Conservation (phyloP, 37 sponge, comb jelly and placozoan species). For the Spongia lamella region DNA sequence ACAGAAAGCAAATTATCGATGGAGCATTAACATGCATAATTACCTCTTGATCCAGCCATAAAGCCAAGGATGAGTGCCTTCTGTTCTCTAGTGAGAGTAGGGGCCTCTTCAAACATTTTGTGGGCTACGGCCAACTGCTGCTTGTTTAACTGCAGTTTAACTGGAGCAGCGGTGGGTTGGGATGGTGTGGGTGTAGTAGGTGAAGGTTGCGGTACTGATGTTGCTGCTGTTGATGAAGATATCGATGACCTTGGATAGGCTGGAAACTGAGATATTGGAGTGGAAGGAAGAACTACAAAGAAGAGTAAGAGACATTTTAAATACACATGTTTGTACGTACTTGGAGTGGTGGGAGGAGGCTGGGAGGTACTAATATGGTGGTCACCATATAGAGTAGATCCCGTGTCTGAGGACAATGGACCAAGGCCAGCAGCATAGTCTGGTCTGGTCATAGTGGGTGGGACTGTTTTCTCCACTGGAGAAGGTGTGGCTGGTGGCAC, state of each 20-base stretch:
- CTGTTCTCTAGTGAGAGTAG: slow-evolving; percentile 60
- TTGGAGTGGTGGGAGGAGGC: slow-evolving; percentile 7
- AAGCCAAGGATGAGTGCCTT: slow-evolving; percentile 81
- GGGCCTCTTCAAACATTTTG: slow-evolving; percentile 87
- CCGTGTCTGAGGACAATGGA: slow-evolving; percentile 40
- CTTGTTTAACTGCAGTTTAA: not conserved
- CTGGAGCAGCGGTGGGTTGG: slow-evolving; percentile 5
- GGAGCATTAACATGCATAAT: no score
- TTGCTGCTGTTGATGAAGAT: not conserved
- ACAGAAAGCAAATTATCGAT: no score
- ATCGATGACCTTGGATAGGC: not conserved
- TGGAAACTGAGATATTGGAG: slow-evolving; percentile 7
- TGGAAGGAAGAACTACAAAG: slow-evolving; percentile 7
- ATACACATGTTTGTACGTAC: no score
- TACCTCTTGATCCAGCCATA: slow-evolving; percentile 85
- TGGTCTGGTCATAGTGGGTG: slow-evolving; percentile 36
- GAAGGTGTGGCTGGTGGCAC: not conserved
- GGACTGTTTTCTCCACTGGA: slow-evolving; percentile 20
- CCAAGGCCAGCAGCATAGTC: slow-evolving; percentile 80
- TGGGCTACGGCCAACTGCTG: slow-evolving; percentile 73
- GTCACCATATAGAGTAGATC: not conserved
- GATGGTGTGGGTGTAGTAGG: slow-evolving; percentile 18
- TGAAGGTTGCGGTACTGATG: not conserved
- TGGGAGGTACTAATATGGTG: not conserved
- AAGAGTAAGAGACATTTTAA: not conserved